Evolutionary conservation across 2,797 vertebrate genomes (phyloP), one percentile per base, ranked within the genome.

Genomic region (Acanthornis magna): DNA sequence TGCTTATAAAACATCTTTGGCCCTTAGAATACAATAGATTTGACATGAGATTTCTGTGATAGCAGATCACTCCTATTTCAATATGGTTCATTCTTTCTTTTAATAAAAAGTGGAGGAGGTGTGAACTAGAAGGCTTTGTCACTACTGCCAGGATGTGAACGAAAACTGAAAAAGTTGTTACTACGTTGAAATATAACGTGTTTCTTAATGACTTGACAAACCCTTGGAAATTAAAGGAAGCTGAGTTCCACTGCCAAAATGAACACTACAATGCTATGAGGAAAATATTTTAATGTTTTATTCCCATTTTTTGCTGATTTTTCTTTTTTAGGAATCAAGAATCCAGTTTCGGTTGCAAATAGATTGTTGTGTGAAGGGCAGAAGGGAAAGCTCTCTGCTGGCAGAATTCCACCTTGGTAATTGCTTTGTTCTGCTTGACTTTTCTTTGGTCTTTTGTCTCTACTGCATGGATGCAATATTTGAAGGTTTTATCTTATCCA

Each of bases 361-460:
- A 98, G 98, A 97, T 98, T 99, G 51, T 98, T 99, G 95, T 99
- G 96, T 97, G 99, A 99, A 98, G 99, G 99, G 89, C 99, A 99
- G 98, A 99, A 99, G 97, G 99, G 99, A 95, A 99, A 99, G 91
- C 98, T 99, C 50, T 99, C 99, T 60, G 99, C 99, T 95, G 99
- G 99, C 97, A 98, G 99, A 97, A 99, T 99, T 97, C 99, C 99
- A 91, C 99, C 99, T 76, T 99, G 99, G 99, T 99, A 98, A 99
- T 97, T 95, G 84, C 81, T 97, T 96, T 97, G 79, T 93, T 97
- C 95, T 97, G 89, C 68, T 96, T 91, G 65, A 92, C 70, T 97
- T 96, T 95, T 16, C 61, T 84, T 95, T 55, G 9, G 23, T 85
- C 77, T 97, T 92, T 93, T 2, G n/a, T 95, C 76, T 96, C 85